These are phyloP conservation scores for Delphinus delphis DNA, from an alignment of 2,113 vertebrate species.

Conservation along the genomic window DNA sequence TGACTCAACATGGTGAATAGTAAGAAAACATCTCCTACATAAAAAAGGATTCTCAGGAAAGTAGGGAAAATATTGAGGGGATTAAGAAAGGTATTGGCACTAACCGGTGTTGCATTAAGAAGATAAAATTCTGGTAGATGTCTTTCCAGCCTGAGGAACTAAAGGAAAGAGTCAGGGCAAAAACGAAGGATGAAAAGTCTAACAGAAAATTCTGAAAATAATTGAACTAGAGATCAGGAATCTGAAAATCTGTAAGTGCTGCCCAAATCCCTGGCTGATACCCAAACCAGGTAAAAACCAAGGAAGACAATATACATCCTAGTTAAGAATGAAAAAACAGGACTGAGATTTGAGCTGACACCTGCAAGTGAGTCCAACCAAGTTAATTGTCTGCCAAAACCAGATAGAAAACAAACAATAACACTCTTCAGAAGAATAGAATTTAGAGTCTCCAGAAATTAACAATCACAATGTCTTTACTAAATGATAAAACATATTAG, in stretches of 20 bases:
- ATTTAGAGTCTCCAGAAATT: background rate
- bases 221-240: background rate
- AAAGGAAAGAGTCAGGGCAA: background rate
- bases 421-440: background rate
- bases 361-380: background rate
- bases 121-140: background rate
- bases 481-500: background rate
- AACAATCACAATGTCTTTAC: background rate
- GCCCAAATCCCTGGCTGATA: background rate
- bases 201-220: background rate
- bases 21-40: background rate
- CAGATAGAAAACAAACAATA: background rate
- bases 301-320: too few species aligned
- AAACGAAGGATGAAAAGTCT: background rate
- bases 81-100: background rate
- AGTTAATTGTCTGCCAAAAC: background rate
- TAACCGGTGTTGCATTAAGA: background rate
- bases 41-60: background rate
- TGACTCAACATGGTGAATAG: background rate
- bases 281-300: accelerated
- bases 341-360: background rate
- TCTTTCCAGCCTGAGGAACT: background rate
- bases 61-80: background rate
- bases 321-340: background rate
- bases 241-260: background rate